A percentile compares a stretch with the other conserved stretches of the same genome.
These are phyloP conservation scores for Paraescarpia echinospica DNA, from an alignment of 1,140 invertebrate genomes.

Conservation along the genomic window DNA sequence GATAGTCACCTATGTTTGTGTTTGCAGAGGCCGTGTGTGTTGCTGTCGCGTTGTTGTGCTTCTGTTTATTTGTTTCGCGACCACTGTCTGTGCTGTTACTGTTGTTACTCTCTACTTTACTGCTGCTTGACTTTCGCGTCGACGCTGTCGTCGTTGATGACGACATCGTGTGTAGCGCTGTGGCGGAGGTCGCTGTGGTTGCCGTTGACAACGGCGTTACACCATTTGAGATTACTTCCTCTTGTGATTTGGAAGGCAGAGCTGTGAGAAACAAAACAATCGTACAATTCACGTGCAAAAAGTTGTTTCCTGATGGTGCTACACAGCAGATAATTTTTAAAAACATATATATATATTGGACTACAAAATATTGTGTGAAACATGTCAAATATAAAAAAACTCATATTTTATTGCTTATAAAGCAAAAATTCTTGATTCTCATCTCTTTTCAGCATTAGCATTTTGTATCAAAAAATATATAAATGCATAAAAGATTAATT, in stretches of 20 bases:
- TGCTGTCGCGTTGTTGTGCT: constrained; percentile 6
- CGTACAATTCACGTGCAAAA: background rate
- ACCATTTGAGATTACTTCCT: constrained; percentile 57
- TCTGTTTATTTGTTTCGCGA: background rate
- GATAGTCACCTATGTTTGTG: background rate
- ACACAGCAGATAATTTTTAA: background rate
- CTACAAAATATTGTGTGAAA: too few relatives aligned
- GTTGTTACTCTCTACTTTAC: constrained; percentile 1
- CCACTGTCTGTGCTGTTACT: background rate
- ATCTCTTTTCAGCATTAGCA: too few relatives aligned
- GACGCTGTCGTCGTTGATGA: background rate
- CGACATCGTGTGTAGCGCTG: constrained; percentile 1
- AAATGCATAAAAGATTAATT: too few relatives aligned
- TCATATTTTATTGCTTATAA: too few relatives aligned
- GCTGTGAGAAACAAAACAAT: constrained; percentile 36
- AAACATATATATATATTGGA: too few relatives aligned
- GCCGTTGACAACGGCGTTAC: background rate
- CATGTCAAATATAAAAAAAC: too few relatives aligned
- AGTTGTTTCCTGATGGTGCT: background rate
- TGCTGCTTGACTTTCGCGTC: background rate
- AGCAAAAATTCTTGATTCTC: too few relatives aligned
- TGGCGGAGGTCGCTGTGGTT: constrained; percentile 11
- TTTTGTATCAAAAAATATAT: too few relatives aligned
- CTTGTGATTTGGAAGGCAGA: constrained; percentile 50
- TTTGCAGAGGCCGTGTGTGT: background rate